A percentile compares a stretch with the other conserved stretches of the same genome.
Conservation (phyloP, 2,888 invertebrate genomes). For the Tethea ocularis region DNA sequence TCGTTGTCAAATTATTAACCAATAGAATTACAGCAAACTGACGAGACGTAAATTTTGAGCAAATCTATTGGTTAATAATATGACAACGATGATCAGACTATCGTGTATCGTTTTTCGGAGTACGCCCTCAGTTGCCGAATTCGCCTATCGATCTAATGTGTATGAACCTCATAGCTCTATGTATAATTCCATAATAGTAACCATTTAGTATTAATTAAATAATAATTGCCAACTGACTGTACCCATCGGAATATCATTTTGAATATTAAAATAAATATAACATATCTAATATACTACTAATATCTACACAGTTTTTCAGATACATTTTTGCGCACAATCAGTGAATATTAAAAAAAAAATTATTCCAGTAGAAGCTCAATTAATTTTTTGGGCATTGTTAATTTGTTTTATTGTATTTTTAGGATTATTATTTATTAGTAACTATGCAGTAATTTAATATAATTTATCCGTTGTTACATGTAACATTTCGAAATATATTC, state of each 20-base stretch:
- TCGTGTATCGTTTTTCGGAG: no score
- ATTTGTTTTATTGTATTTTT: slow-evolving; percentile 20
- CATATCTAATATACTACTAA: slow-evolving; percentile 53
- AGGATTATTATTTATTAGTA: slow-evolving; percentile 6
- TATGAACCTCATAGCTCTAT: not conserved
- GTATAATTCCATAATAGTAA: not conserved
- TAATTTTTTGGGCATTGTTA: slow-evolving; percentile 26
- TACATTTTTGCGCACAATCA: slow-evolving; percentile 64
- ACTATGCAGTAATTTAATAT: slow-evolving; percentile 23
- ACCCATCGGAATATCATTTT: slow-evolving; percentile 62
- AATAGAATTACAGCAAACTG: no score
- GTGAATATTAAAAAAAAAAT: slow-evolving; percentile 37
- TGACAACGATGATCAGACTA: no score
- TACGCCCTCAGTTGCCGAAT: not conserved
- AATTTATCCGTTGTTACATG: slow-evolving; percentile 64
- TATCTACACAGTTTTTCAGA: slow-evolving; percentile 64
- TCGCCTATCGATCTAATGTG: not conserved
- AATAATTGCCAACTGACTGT: slow-evolving; percentile 47
- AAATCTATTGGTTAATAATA: no score
- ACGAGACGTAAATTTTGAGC: no score
- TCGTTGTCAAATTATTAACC: no score
- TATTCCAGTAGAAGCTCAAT: slow-evolving; percentile 42
- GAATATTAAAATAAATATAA: slow-evolving; percentile 32
- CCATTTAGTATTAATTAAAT: not conserved
- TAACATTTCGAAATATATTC: slow-evolving; percentile 80